Evolutionary conservation across 2,888 invertebrate species (phyloP).

Genomic region (Pheosia gnoma): DNA sequence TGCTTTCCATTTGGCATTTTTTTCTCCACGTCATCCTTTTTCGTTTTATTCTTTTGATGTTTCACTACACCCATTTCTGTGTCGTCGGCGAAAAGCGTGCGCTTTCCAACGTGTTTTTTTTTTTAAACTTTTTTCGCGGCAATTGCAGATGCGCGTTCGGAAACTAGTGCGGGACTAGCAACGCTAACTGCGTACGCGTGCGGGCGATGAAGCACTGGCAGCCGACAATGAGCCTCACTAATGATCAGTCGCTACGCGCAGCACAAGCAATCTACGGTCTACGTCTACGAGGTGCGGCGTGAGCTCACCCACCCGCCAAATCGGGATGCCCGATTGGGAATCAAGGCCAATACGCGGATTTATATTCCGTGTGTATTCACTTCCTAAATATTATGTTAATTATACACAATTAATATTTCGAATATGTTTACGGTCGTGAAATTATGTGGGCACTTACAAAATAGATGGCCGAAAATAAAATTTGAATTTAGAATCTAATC

Average conservation of each 20-base stretch:
- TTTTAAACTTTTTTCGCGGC: conserved; percentile 44
- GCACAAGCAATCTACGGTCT: conserved; percentile 46
- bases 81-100: conserved; percentile 50
- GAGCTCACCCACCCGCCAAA: conserved; percentile 74
- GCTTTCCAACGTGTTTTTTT: conserved; percentile 38
- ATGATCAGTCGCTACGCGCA: conserved; percentile 53
- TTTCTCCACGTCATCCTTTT: conserved; percentile 54
- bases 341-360: conserved; percentile 76
- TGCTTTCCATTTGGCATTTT: conserved; percentile 64
- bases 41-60: conserved; percentile 67
- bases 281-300: conserved; percentile 58
- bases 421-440: conserved; percentile 48
- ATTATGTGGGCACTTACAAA: conserved; percentile 41
- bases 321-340: conserved; percentile 76
- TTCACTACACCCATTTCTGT: conserved; percentile 78
- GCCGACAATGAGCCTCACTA: conserved; percentile 57
- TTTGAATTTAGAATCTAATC: conserved; percentile 4
- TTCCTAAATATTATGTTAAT: conserved; percentile 75
- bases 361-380: conserved; percentile 68
- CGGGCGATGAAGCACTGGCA: conserved; percentile 71
- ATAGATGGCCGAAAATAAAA: conserved; percentile 4
- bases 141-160: conserved; percentile 73
- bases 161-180: conserved; percentile 79
- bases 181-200: conserved; percentile 78
- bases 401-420: conserved; percentile 71